phyloP scores from a whole-genome alignment of 1,140 invertebrate species.

The Campodea augens region DNA sequence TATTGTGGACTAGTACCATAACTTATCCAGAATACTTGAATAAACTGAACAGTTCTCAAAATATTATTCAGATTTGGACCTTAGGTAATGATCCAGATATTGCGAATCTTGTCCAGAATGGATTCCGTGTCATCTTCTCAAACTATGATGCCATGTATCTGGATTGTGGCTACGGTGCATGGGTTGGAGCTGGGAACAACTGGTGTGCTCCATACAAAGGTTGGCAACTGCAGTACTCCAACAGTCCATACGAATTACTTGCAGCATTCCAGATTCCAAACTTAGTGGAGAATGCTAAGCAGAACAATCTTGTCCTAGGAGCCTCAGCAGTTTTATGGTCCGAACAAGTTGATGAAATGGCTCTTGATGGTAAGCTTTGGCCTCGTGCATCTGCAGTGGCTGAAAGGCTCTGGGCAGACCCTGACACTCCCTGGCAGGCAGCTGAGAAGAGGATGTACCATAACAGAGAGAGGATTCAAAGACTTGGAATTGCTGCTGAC shows the following conservation, averaged over 20 bases:
- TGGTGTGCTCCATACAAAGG: conserved; percentile 19
- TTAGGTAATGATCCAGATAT: not conserved
- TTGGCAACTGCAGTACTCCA: conserved; percentile 18
- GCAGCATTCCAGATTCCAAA: no score
- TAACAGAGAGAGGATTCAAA: no score
- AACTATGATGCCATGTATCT: conserved; percentile 15
- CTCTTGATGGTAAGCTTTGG: conserved; percentile 15
- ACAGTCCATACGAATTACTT: conserved; percentile 12
- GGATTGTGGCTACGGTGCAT: conserved; percentile 16
- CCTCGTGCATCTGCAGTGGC: conserved; percentile 18
- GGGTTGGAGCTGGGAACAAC: conserved; percentile 14
- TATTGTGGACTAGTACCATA: conserved; percentile 4
- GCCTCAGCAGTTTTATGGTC: conserved; percentile 61
- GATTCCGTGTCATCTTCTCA: conserved; percentile 11
- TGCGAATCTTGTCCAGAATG: conserved; percentile 7
- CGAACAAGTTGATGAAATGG: conserved; percentile 37
- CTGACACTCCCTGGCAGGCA: no score
- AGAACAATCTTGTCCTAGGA: conserved; percentile 35
- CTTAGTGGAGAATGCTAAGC: no score
- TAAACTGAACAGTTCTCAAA: conserved; percentile 7
- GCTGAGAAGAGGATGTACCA: no score
- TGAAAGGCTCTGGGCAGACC: no score
- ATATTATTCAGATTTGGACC: conserved; percentile 16
- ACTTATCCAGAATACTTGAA: not conserved
- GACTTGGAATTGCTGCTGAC: no score